A percentile compares a stretch with the other conserved stretches of the same genome.
These are phyloP conservation scores for Leptopilina clavipes DNA, from an alignment of 1,140 invertebrate genomes.

Conservation along the genomic window DNA sequence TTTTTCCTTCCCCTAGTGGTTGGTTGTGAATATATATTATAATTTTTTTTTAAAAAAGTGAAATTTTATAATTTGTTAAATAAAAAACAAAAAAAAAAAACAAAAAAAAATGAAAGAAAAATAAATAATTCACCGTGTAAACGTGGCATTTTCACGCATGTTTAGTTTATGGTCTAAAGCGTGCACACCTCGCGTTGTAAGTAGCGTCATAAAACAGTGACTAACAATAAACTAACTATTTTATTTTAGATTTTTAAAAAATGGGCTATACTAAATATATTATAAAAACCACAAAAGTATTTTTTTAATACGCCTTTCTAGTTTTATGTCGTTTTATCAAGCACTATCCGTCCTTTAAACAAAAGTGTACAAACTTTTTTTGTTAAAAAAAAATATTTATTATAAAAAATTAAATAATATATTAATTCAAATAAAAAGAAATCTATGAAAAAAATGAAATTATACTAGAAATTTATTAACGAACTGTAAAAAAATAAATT, in stretches of 20 bases:
- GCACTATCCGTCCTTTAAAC: neutral
- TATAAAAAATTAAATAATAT: neutral
- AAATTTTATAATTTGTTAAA: neutral
- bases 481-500: too few relatives aligned
- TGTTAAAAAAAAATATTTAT: neutral
- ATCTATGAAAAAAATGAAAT: too few relatives aligned
- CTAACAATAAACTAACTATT: slow-evolving; percentile 70
- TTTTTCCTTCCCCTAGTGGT: slow-evolving; percentile 26
- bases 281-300: neutral
- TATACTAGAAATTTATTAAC: too few relatives aligned
- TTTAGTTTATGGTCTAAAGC: slow-evolving; percentile 53
- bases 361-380: slow-evolving; percentile 5
- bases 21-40: slow-evolving; percentile 5
- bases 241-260: slow-evolving; percentile 39
- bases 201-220: slow-evolving; percentile 64
- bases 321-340: neutral
- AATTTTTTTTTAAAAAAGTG: slow-evolving; percentile 5
- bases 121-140: slow-evolving; percentile 24
- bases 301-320: slow-evolving; percentile 13
- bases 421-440: neutral
- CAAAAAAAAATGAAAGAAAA: too few relatives aligned
- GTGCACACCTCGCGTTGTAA: slow-evolving; percentile 71
- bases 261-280: neutral
- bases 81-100: neutral
- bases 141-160: slow-evolving; percentile 62